phyloP scores from a whole-genome alignment of 2,797 vertebrate species.

The Halcyon leucocephala region DNA sequence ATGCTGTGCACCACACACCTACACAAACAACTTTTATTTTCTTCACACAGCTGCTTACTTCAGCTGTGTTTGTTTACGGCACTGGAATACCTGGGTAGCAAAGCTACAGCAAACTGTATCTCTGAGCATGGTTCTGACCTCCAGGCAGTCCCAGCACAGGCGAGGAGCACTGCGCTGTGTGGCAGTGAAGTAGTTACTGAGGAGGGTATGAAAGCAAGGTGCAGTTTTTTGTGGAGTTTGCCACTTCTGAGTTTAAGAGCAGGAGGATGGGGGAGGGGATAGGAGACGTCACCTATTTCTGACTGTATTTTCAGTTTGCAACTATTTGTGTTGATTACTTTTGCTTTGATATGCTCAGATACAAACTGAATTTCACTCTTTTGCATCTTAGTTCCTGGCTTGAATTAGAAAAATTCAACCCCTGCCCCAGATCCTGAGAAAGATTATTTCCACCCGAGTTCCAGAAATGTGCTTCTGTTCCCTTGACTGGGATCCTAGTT shows the following conservation, averaged over 20 bases:
- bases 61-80: not conserved
- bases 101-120: not conserved
- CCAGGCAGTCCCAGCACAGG: not conserved
- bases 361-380: not conserved
- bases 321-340: rapidly evolving
- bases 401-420: not conserved
- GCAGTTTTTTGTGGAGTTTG: not conserved
- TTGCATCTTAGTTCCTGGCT: not conserved
- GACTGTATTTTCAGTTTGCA: not conserved
- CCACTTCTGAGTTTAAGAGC: not conserved
- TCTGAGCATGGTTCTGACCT: not conserved
- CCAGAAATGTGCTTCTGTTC: not conserved
- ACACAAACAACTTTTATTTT: not conserved
- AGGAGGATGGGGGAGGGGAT: rapidly evolving
- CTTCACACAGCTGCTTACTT: conserved; percentile 33
- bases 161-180: rapidly evolving
- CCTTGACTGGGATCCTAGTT: not conserved
- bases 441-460: not conserved
- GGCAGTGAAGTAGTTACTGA: not conserved
- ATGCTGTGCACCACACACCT: conserved; percentile 23
- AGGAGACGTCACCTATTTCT: not conserved
- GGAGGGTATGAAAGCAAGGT: not conserved
- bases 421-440: not conserved
- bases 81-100: not conserved
- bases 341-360: not conserved